Evolutionary conservation across 2,888 invertebrate species (phyloP), one percentile per base, ranked within the genome.

Genomic region (Epistrophe eligans): DNA sequence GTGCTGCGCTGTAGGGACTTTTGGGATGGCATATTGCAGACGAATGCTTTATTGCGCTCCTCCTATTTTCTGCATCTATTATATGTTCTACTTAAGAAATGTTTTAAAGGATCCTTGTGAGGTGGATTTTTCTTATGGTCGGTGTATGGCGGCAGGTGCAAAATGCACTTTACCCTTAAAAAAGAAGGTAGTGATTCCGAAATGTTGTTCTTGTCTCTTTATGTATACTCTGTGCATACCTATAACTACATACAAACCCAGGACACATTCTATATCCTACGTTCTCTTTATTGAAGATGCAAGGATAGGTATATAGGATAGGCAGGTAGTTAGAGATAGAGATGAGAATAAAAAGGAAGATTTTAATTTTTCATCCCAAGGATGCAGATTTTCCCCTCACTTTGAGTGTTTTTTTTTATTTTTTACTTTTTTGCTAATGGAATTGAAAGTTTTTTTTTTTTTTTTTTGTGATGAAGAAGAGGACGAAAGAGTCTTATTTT

Each of bases 61-160:
- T 89, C 89, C 89, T 89, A 88, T 85, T 88, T 88, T 82, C 67
- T 64, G 55, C 70, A 71, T 62, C 45, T n/a, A 52, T 52, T n/a
- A 52, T 52, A 10, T 55, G 17, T 40, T 58, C 9, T 35, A 52
- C 57, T 77, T 71, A 67, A 80, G 72, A 76, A 58, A 8, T 35
- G 76, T 17, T 64, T 17, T n/a, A 52, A 50, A 50, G 64, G 38
- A 74, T 40, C 19, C 64, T 64, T 64, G 52, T 55, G 64, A 38
- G 24, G 28, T 74, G 43, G 62, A 67, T 62, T 74, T 62, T 84
- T 77, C 70, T 32, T 58, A 11, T 60, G 19, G 9, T 55, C 7
- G 28, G 10, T 45, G 77, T 28, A 40, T 82, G 28, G 9, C n/a
- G 76, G 35, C 88, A 77, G 84, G 82, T 84, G 88, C 28, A 67